These are phyloP conservation scores for Siderastrea siderea DNA, from an alignment of 92 coral and sea anemone genomes.

Conservation along the genomic window DNA sequence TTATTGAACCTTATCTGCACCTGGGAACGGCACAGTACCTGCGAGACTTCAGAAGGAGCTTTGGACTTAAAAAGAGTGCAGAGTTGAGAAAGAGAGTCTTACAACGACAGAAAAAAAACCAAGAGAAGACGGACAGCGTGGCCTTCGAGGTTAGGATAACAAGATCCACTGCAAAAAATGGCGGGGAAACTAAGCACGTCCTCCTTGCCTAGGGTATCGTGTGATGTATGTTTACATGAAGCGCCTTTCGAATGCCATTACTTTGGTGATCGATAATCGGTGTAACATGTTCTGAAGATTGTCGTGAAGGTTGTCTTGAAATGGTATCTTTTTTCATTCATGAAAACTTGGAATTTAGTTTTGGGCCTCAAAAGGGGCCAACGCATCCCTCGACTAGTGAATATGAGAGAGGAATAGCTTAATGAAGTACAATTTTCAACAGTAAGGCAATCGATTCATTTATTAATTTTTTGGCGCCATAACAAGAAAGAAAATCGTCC, in stretches of 20 bases:
- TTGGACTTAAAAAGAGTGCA: background rate
- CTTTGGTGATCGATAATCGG: too few species aligned
- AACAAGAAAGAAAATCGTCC: too few species aligned
- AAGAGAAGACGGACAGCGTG: constrained; percentile 1
- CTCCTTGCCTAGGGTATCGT: background rate
- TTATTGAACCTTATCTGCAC: background rate
- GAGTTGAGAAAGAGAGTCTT: constrained; percentile 1
- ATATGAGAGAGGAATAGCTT: too few species aligned
- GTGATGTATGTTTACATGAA: background rate
- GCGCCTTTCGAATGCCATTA: background rate
- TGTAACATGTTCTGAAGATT: too few species aligned
- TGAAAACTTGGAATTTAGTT: too few species aligned
- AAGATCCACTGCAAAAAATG: background rate
- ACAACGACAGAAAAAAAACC: background rate
- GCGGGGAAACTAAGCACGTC: background rate
- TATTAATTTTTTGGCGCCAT: too few species aligned
- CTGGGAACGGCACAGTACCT: constrained; percentile 1
- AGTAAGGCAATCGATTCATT: too few species aligned
- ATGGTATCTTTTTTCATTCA: too few species aligned
- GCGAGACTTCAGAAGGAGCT: background rate
- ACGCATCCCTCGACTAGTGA: too few species aligned
- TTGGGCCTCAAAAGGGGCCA: too few species aligned
- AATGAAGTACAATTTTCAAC: too few species aligned
- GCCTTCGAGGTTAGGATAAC: background rate
- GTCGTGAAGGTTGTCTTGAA: too few species aligned